Conservation (phyloP, 2,797 vertebrate genomes). For the Pipistrellus kuhlii region DNA sequence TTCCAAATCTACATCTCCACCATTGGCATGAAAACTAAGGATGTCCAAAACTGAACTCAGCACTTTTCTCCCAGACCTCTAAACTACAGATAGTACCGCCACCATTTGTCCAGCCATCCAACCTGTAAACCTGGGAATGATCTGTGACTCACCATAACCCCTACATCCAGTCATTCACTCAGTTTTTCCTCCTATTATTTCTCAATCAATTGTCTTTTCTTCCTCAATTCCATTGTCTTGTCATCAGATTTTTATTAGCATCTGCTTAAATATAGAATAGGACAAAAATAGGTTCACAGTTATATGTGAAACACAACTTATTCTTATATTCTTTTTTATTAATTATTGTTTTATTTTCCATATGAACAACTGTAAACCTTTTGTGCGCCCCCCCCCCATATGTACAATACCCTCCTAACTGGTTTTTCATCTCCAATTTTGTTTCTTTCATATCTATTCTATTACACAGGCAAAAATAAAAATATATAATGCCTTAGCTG, state of each 20-base stretch:
- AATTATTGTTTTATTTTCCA: neutral
- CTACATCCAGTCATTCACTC: neutral
- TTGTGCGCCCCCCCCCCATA: neutral
- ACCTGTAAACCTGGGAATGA: neutral
- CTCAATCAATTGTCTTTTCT: neutral
- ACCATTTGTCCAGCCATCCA: neutral
- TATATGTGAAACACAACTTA: neutral
- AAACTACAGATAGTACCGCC: neutral
- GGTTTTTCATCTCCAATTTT: conserved; percentile 19
- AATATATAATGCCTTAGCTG: neutral
- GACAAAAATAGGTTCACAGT: neutral
- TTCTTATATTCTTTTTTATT: neutral
- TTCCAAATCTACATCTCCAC: neutral
- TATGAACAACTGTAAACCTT: neutral
- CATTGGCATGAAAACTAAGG: neutral
- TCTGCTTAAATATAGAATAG: neutral
- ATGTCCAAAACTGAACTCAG: neutral
- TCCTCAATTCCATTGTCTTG: neutral
- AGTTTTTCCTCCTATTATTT: conserved; percentile 41
- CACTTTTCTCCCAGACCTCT: neutral
- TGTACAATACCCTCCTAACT: neutral
- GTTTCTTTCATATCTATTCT: conserved; percentile 42
- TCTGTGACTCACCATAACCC: neutral
- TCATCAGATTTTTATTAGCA: conserved; percentile 28
- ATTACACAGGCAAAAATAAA: conserved; percentile 9